Base-by-base conservation (phyloP, 2,797 vertebrate species). In the Urophycis tenuis region DNA sequence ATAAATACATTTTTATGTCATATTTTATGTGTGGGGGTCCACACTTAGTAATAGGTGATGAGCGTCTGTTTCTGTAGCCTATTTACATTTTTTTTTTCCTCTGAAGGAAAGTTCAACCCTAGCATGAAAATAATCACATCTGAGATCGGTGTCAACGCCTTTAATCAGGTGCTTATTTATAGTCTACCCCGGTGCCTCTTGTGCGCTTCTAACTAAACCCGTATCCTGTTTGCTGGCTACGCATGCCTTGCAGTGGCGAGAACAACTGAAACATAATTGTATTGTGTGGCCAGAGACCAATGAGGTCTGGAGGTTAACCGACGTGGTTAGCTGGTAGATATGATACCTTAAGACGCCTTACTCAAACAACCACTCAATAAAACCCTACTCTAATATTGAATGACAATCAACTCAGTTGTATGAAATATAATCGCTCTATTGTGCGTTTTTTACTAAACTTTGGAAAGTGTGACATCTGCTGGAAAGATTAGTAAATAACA, bases 121-220 rank as follows among this genome's bases (percentile, higher is more conserved):
- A 67, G 60, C 60, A 29, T 9, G n/a, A 67, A 22, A 78, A 70
- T 74, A 75, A 81, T 77, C 82, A 79, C 80, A 80, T 75, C 79
- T 80, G 75, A 81, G 81, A 69, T 79, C 76, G 60, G 78, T 80
- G 79, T 84, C 86, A 81, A 41, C 84, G 30, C 81, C 82, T 83
- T 83, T 85, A 88, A 86, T 81, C 78, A 81, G 74, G 75, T 79
- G 78, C 80, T 82, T 85, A 82, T 88, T 84, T 82, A 84, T 79
- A 87, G 83, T 78, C 73, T 0, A 11, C 22, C 71, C 71, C 12
- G 74, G 69, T 71, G 80, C 73, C 71, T 82, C 77, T 81, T 78
- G 75, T 81, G 81, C 80, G 81, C 29, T 75, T 75, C 74, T 71
- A 33, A 67, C 60, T 80, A 74, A 80, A 73, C 64, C 71, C 32